Evolutionary conservation across 2,797 vertebrate species (phyloP), one percentile per base, ranked within the genome.

Genomic region (Taeniopygia guttata): DNA sequence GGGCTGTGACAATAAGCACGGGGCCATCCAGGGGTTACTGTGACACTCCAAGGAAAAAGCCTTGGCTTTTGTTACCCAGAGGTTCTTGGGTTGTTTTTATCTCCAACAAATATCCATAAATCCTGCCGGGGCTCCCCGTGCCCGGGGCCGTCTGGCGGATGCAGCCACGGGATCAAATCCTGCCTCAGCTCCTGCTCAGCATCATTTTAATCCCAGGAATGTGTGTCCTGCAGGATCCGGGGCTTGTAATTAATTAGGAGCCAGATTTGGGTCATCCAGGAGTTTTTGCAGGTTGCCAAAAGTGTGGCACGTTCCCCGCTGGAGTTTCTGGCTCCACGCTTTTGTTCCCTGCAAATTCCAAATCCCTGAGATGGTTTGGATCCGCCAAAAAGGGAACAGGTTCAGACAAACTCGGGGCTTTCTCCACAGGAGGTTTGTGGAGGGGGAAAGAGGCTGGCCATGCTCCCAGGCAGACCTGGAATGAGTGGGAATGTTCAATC

Each of bases 1-100:
- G 64, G 87, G 67, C 84, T 79, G 38, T 46, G 85, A 90, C 90
- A 84, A 72, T 94, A 79, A 93, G 82, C 14, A 45, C 22, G 38
- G 88, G 97, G 97, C 97, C 97, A 54, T 87, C 96, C 96, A 96
- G 93, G 94, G 97, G 96, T 97, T 95, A 97, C 83, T 92, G 93
- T 89, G 94, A 95, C 92, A 95, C 75, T 10, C 21, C 29, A 10
- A 45, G 95, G 81, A 74, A 88, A 73, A 85, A 67, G 48, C 74
- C 67, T 84, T 77, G 63, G 62, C 92, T 90, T 89, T 91, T 91
- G 84, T 94, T 90, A 94, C 83, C 91, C 29, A 3, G 64, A 81
- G 58, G 34, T 79, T 87, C 75, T 77, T 81, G 78, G 22, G 15
- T 23, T 42, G 62, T 69, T 69, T 64, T 69, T 74, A 87, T 89